Conservation (phyloP, 2,888 invertebrate genomes). For the Agonopterix arenella region DNA sequence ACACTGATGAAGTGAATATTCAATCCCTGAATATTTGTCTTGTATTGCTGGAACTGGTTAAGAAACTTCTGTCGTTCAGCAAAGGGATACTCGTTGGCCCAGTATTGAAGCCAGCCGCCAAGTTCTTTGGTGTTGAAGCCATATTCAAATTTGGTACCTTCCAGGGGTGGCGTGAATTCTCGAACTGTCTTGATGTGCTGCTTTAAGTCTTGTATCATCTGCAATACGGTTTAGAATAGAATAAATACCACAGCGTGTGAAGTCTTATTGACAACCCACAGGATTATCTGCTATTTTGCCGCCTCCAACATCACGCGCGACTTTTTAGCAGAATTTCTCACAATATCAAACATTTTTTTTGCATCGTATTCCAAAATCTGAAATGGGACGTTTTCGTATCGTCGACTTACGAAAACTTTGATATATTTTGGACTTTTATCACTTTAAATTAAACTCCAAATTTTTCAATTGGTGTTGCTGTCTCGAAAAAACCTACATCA, state of each 20-base stretch:
- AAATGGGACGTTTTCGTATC: no score
- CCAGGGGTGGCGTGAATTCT: slow-evolving; percentile 74
- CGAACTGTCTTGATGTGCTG: slow-evolving; percentile 39
- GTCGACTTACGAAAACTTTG: no score
- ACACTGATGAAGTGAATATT: slow-evolving; percentile 67
- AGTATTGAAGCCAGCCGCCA: slow-evolving; percentile 81
- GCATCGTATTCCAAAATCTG: no score
- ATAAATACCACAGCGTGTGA: slow-evolving; percentile 10
- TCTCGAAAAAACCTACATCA: no score
- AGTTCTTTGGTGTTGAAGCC: slow-evolving; percentile 85
- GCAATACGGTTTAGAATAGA: slow-evolving; percentile 9
- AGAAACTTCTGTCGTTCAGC: slow-evolving; percentile 78
- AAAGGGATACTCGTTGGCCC: slow-evolving; percentile 84
- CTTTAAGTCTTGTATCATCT: slow-evolving; percentile 51
- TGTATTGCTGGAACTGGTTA: slow-evolving; percentile 86
- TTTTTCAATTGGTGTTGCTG: no score
- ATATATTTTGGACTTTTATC: no score
- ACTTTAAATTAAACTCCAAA: no score
- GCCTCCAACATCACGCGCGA: neutral
- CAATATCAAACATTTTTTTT: no score
- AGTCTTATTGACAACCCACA: neutral
- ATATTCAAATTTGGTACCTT: slow-evolving; percentile 84
- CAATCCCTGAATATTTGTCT: slow-evolving; percentile 83
- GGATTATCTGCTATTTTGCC: neutral
- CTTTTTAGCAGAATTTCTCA: no score